phyloP scores from a whole-genome alignment of 2,888 invertebrate genomes.

The Microplitis manilae region DNA sequence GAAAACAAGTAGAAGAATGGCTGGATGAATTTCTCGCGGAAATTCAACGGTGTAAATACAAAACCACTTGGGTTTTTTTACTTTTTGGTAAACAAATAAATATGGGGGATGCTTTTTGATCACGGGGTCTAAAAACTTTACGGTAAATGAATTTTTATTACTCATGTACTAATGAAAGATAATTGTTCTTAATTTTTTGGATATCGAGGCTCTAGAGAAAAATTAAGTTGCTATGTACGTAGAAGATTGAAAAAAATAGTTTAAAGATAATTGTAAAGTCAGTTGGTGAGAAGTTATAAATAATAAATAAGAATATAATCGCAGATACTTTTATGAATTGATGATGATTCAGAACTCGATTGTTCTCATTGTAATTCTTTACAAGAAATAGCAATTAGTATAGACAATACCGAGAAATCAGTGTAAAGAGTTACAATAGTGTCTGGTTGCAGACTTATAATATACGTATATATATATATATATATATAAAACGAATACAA shows the following conservation, averaged over 20 bases:
- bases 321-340: slow-evolving; percentile 6
- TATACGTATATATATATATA: not conserved
- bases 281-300: not conserved
- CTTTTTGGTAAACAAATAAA: not conserved
- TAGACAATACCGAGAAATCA: slow-evolving; percentile 19
- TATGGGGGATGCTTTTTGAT: not conserved
- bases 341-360: slow-evolving; percentile 2
- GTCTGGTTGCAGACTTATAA: slow-evolving; percentile 13
- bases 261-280: not conserved
- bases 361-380: slow-evolving; percentile 23
- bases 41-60: slow-evolving; percentile 32
- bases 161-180: slow-evolving; percentile 34
- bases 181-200: not conserved
- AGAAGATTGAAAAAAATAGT: not conserved
- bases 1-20: slow-evolving; percentile 49
- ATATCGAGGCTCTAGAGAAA: not conserved
- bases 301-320: not conserved
- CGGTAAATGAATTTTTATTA: not conserved
- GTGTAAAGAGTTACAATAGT: slow-evolving; percentile 12
- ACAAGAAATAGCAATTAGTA: slow-evolving; percentile 17
- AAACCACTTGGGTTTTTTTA: slow-evolving; percentile 8
- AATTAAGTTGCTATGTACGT: not conserved
- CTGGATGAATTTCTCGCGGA: slow-evolving; percentile 34
- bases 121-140: not conserved
- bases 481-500: not conserved